Evolutionary conservation across 1,140 invertebrate genomes (phyloP).

Genomic region (Reticulitermes speratus): DNA sequence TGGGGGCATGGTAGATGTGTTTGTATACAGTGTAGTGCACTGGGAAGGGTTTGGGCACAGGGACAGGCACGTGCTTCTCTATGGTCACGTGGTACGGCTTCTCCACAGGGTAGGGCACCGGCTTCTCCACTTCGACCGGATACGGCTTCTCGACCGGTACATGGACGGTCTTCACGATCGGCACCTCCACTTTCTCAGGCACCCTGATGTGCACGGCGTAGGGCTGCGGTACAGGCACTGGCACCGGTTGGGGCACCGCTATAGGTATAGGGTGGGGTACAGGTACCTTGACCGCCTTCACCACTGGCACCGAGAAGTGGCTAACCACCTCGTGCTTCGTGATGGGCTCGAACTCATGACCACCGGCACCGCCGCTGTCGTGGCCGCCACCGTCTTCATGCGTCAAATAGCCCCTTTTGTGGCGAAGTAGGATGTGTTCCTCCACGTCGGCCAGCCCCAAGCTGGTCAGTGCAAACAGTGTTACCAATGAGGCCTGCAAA

Average conservation of each 20-base stretch:
- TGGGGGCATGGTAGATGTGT: slow-evolving; percentile 60
- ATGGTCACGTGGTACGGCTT: slow-evolving; percentile 76
- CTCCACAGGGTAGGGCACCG: slow-evolving; percentile 72
- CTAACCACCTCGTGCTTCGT: slow-evolving; percentile 37
- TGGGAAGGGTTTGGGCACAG: slow-evolving; percentile 73
- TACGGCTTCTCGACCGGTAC: slow-evolving; percentile 35
- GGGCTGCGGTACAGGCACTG: slow-evolving; percentile 36
- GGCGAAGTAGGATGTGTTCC: background rate
- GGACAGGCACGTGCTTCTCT: slow-evolving; percentile 73
- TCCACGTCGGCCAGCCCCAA: background rate
- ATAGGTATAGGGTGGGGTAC: slow-evolving; percentile 40
- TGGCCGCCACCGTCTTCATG: slow-evolving; percentile 8
- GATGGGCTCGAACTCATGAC: slow-evolving; percentile 27
- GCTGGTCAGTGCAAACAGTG: background rate
- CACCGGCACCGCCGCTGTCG: background rate
- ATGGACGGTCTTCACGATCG: slow-evolving; percentile 43
- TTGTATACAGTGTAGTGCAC: slow-evolving; percentile 77
- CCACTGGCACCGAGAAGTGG: slow-evolving; percentile 37
- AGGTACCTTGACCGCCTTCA: slow-evolving; percentile 37
- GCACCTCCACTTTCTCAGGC: slow-evolving; percentile 66
- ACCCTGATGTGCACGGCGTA: slow-evolving; percentile 32
- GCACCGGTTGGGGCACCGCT: slow-evolving; percentile 37
- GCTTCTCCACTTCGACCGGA: slow-evolving; percentile 59
- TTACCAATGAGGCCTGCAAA: too few relatives aligned
- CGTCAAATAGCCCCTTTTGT: background rate